Evolutionary conservation across 1,140 invertebrate species (phyloP).

Genomic region (Pseudomyrmex pallidus): DNA sequence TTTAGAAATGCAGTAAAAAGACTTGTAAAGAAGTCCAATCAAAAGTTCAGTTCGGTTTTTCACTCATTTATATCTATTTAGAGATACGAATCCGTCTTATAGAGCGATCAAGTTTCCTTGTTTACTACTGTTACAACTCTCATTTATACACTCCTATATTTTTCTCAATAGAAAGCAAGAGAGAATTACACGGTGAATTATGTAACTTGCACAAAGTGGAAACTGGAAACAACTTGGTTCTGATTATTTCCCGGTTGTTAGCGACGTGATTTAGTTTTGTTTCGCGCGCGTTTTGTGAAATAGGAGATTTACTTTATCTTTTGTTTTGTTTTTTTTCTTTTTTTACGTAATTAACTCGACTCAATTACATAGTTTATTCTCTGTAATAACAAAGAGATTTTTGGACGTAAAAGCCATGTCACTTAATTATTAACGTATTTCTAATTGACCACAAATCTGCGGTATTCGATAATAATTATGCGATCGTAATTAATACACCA

Average conservation of each 20-base stretch:
- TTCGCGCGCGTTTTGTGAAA: neutral
- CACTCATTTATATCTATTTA: constrained; percentile 28
- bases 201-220: neutral
- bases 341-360: neutral
- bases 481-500: neutral
- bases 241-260: constrained; percentile 1
- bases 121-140: constrained; percentile 31
- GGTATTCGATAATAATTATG: constrained; percentile 31
- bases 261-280: neutral
- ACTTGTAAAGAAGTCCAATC: neutral
- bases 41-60: neutral
- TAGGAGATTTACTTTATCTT: too few species aligned
- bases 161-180: neutral
- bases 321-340: too few species aligned
- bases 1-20: neutral
- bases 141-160: constrained; percentile 23
- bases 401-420: neutral
- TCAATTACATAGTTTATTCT: neutral
- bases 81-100: neutral
- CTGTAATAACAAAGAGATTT: neutral
- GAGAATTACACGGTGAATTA: neutral
- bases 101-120: neutral
- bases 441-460: constrained; percentile 14
- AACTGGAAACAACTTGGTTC: neutral
- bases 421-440: neutral